Percentiles rank a stretch among this genome's conserved stretches.
Conservation (phyloP, 2,797 vertebrate genomes). For the Galaxias olidus region DNA sequence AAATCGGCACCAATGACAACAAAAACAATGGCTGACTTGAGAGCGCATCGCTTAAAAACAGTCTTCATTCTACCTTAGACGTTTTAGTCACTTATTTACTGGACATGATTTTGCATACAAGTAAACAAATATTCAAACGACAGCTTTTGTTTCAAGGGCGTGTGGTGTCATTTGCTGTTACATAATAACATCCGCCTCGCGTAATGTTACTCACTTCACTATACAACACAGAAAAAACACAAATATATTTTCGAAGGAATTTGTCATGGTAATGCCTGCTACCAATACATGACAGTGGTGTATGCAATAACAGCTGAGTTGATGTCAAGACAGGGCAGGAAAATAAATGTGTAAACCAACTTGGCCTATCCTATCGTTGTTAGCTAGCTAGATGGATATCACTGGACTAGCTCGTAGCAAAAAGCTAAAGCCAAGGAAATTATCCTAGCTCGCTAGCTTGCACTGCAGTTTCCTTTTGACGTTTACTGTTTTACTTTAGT, state of each 20-base stretch:
- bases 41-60: constrained; percentile 27
- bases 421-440: neutral
- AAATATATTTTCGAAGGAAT: constrained; percentile 1
- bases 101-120: constrained; percentile 25
- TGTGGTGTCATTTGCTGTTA: constrained; percentile 73
- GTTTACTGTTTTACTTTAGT: neutral
- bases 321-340: neutral
- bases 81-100: constrained; percentile 19
- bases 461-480: neutral
- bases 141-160: constrained; percentile 78
- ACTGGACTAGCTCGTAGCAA: constrained; percentile 10
- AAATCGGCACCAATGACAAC: constrained; percentile 65
- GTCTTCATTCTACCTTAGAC: constrained; percentile 26
- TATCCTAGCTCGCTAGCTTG: neutral
- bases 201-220: constrained; percentile 24
- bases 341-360: constrained; percentile 5
- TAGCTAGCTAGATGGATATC: neutral
- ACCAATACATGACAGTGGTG: neutral
- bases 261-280: neutral
- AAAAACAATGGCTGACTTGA: constrained; percentile 72
- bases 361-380: constrained; percentile 10
- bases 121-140: constrained; percentile 59
- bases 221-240: constrained; percentile 14
- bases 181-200: constrained; percentile 72
- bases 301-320: neutral